These are phyloP conservation scores for Danio choprae DNA, from an alignment of 2,797 vertebrate genomes.

Conservation along the genomic window DNA sequence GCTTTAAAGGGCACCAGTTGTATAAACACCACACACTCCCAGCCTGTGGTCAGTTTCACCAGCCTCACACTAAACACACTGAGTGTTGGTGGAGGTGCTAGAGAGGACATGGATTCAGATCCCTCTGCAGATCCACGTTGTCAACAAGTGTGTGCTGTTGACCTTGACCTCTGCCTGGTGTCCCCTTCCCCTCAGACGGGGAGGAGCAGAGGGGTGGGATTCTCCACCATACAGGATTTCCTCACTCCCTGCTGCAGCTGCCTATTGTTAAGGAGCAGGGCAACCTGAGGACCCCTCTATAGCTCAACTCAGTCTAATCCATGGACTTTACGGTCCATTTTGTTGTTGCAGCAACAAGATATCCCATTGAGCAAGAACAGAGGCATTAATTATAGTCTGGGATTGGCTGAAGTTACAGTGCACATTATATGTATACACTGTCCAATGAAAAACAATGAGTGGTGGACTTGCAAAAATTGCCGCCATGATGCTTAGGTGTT, in stretches of 20 bases:
- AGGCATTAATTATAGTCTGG: neutral
- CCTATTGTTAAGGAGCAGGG: conserved; percentile 79
- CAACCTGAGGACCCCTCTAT: conserved; percentile 65
- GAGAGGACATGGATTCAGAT: conserved; percentile 57
- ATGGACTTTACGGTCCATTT: neutral
- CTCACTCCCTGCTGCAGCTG: conserved; percentile 74
- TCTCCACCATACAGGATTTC: conserved; percentile 84
- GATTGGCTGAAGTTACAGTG: neutral
- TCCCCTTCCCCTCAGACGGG: conserved; percentile 58
- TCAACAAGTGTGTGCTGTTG: conserved; percentile 69
- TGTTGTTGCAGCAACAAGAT: neutral
- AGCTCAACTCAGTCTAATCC: neutral
- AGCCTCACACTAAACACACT: conserved; percentile 8
- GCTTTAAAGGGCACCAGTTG: neutral
- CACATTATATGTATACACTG: neutral
- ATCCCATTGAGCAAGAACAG: neutral
- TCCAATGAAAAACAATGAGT: neutral
- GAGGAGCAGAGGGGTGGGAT: conserved; percentile 68
- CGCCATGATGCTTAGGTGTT: neutral
- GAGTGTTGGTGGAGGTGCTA: conserved; percentile 42
- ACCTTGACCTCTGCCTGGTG: conserved; percentile 75
- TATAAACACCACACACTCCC: neutral
- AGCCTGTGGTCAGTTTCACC: conserved; percentile 2
- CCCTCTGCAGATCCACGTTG: conserved; percentile 68
- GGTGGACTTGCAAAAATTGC: neutral